phyloP scores from a whole-genome alignment of 2,113 vertebrate species.

The Leptocoma aspasia region DNA sequence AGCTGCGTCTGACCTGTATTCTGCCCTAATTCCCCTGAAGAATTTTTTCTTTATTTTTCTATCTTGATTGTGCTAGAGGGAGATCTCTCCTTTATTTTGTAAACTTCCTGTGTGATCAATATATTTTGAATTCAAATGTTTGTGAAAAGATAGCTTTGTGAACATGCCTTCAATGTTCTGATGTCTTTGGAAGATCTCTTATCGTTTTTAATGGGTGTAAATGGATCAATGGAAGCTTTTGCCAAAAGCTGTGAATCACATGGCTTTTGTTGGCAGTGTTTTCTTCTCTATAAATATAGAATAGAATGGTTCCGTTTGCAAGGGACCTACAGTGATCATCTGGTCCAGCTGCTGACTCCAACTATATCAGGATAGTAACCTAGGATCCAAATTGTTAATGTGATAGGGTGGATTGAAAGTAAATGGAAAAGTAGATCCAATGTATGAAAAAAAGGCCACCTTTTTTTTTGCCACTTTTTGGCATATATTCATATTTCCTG shows the following conservation, averaged over 20 bases:
- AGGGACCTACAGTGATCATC: background rate
- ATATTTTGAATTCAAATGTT: background rate
- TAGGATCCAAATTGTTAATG: background rate
- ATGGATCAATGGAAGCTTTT: background rate
- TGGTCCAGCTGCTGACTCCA: background rate
- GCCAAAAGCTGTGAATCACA: background rate
- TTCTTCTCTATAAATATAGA: background rate
- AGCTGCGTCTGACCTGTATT: background rate
- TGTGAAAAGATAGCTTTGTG: slow-evolving; percentile 34
- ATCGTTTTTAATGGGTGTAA: background rate
- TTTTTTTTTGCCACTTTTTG: background rate
- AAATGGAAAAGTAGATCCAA: background rate
- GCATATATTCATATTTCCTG: background rate
- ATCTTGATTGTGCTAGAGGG: background rate
- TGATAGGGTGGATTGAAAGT: background rate
- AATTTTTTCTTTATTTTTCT: background rate
- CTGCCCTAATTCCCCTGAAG: background rate
- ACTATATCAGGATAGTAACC: background rate
- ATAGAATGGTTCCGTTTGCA: background rate
- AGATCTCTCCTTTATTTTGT: slow-evolving; percentile 10
- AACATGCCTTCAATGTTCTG: background rate
- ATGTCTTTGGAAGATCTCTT: background rate
- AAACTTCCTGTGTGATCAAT: slow-evolving; percentile 10
- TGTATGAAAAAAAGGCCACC: background rate
- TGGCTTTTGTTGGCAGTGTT: background rate